phyloP scores from a whole-genome alignment of 2,888 invertebrate species.

The Cheilosia pagana region DNA sequence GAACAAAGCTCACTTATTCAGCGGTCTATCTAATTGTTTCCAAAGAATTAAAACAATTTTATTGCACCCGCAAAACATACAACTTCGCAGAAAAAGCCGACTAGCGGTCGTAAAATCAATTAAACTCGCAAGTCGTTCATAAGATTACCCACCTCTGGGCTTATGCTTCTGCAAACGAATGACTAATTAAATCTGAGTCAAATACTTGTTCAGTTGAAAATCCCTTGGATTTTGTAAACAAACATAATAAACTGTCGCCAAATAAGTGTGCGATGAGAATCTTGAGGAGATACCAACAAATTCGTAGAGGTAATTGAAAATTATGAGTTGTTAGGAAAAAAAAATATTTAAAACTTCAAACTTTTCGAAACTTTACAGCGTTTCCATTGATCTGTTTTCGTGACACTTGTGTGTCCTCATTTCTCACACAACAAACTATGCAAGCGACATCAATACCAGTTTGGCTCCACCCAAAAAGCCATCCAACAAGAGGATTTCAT shows the following conservation, averaged over 20 bases:
- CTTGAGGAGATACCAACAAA: neutral
- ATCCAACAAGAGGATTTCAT: conserved; percentile 44
- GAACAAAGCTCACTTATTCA: no score
- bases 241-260: conserved; percentile 8
- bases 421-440: neutral
- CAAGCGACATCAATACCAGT: neutral
- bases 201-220: neutral
- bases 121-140: conserved; percentile 9
- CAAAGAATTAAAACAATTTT: no score
- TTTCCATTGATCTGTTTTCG: no score
- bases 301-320: no score
- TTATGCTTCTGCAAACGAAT: conserved; percentile 10
- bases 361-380: no score
- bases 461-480: conserved; percentile 29
- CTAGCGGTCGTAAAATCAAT: conserved; percentile 7
- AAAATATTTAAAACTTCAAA: no score
- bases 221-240: conserved; percentile 19
- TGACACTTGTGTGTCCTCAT: no score
- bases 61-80: no score
- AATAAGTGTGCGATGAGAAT: neutral
- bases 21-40: no score
- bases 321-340: no score
- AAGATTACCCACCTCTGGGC: neutral
- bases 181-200: conserved; percentile 26
- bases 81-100: no score